Base-by-base conservation (phyloP, 2,797 vertebrate genomes). In the Enteromius fasciolatus region DNA sequence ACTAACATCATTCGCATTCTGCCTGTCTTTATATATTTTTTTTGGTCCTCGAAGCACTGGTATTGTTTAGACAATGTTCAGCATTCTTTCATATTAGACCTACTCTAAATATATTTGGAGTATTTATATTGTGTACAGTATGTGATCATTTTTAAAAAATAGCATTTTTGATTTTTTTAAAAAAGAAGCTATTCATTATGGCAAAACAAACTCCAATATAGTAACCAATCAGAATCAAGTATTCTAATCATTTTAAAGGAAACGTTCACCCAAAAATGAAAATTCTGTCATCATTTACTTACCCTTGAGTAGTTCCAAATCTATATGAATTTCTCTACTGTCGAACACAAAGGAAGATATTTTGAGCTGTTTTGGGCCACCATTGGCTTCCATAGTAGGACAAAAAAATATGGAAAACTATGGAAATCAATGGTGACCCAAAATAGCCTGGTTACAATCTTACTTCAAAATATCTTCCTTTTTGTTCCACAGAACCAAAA, bases 1-100 rank as follows among this genome's bases (percentile, higher is more conserved):
- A 23, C n/a, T 25, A 50, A 78, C 63, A 66, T 54, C 31, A 75
- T 64, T 66, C 17, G 48, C 59, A 50, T 39, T 63, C 15, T 46
- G 36, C 23, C 28, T 50, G 23, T 70, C 66, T 59, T 59, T n/a
- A 69, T 59, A 33, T 33, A 33, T 18, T 20, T 57, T 20, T 54
- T 78, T 52, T 18, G 14, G 3, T 74, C 17, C 48, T 73, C 4
- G 9, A 48, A 12, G n/a, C 3, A 76, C 5, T 52, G 46, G 18
- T 17, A 52, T 48, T 20, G 11, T 66, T 50, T 36, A 36, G 18
- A 77, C 7, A 50, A n/a, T 54, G 31, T 54, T 54, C 20, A 74
- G 31, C 1, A 74, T 20, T 67, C 33, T 74, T 36, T 11, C 6
- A 36, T 5, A 74, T 6, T 36, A 46, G 14, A 46, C 44, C 14